phyloP scores from a whole-genome alignment of 2,113 vertebrate species.

The Dendropsophus ebraccatus region DNA sequence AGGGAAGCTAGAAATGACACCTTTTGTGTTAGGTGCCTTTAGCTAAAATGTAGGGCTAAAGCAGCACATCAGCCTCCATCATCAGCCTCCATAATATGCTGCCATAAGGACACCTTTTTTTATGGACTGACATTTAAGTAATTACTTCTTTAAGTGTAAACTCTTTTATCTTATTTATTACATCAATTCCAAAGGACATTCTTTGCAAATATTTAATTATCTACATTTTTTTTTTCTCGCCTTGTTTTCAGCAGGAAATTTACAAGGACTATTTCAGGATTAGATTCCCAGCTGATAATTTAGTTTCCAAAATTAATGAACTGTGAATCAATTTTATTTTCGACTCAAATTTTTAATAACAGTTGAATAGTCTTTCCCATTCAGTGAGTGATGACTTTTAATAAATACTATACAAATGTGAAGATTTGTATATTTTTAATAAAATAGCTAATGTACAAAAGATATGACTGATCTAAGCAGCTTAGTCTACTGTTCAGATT shows the following conservation, averaged over 20 bases:
- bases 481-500: neutral
- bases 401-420: neutral
- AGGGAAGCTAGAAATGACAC: no score
- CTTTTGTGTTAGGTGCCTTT: no score
- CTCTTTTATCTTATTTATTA: neutral
- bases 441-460: neutral
- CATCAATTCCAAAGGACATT: neutral
- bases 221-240: conserved; percentile 12
- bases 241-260: neutral
- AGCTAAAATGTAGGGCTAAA: no score
- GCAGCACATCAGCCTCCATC: no score
- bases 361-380: neutral
- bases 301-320: conserved; percentile 7
- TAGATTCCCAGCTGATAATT: conserved; percentile 19
- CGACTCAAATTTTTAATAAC: conserved; percentile 15
- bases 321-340: conserved; percentile 34
- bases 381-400: neutral
- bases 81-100: no score
- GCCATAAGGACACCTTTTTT: no score
- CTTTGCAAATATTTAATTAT: neutral
- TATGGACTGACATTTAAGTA: neutral
- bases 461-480: neutral
- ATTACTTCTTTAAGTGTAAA: neutral
- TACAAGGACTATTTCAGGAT: conserved; percentile 18
- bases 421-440: no score